phyloP scores from a whole-genome alignment of 2,888 invertebrate genomes.

The Galeruca laticollis region DNA sequence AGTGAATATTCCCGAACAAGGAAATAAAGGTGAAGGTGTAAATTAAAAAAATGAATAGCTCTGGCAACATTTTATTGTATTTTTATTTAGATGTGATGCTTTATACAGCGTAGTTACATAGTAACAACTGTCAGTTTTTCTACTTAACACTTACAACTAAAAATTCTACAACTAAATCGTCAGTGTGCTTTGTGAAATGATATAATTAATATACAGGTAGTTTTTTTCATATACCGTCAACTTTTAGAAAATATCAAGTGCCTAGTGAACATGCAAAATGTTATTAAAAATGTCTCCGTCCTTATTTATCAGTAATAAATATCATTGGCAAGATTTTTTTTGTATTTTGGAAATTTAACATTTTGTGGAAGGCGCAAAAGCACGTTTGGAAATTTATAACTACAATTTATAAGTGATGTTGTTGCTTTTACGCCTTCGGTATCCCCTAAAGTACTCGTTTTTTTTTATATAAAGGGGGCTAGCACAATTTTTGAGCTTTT shows the following conservation, averaged over 20 bases:
- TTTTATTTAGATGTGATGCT: conserved; percentile 73
- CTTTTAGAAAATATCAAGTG: conserved; percentile 60
- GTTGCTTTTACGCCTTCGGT: conserved; percentile 15
- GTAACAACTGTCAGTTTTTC: conserved; percentile 75
- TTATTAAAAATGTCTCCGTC: conserved; percentile 56
- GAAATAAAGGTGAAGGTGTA: neutral
- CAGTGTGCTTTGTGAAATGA: conserved; percentile 62
- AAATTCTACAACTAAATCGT: conserved; percentile 72
- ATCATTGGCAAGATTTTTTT: conserved; percentile 53
- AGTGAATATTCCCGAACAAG: no score
- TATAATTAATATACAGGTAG: conserved; percentile 57
- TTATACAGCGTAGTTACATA: conserved; percentile 78
- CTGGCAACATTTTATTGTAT: conserved; percentile 79
- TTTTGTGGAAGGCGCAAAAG: conserved; percentile 20
- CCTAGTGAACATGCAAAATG: conserved; percentile 61
- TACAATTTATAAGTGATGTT: neutral
- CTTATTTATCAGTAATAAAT: conserved; percentile 56
- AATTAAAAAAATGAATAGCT: conserved; percentile 58
- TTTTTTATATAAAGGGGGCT: neutral
- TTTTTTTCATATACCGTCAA: conserved; percentile 55
- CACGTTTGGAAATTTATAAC: conserved; percentile 13
- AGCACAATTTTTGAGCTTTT: conserved; percentile 26
- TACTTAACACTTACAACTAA: conserved; percentile 77
- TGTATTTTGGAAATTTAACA: conserved; percentile 31
- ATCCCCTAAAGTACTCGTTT: conserved; percentile 34